Conservation (phyloP, 2,888 invertebrate species). For the Thymelicus sylvestris region DNA sequence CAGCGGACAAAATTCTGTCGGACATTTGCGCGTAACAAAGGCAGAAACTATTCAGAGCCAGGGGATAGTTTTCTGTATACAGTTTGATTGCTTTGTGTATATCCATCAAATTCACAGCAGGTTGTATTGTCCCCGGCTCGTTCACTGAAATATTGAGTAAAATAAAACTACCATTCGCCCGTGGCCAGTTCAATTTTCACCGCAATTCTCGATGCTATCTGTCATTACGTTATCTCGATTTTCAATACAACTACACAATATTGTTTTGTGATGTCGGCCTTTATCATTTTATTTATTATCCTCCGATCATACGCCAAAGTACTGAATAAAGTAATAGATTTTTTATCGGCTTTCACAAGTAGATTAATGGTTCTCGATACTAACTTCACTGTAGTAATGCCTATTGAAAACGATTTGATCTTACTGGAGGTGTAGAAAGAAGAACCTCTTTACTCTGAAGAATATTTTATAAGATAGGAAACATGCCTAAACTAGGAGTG, state of each 20-base stretch:
- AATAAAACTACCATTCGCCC: conserved; percentile 57
- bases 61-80: conserved; percentile 41
- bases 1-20: conserved; percentile 31
- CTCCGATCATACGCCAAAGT: conserved; percentile 40
- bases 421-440: no score
- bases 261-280: conserved; percentile 53
- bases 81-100: conserved; percentile 44
- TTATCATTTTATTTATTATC: conserved; percentile 57
- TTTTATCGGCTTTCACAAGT: no score
- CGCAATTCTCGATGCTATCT: conserved; percentile 59
- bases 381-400: no score
- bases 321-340: conserved; percentile 26
- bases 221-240: conserved; percentile 67
- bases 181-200: conserved; percentile 62
- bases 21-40: conserved; percentile 40
- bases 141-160: conserved; percentile 68
- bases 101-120: conserved; percentile 73
- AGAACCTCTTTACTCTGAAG: no score
- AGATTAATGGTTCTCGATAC: no score
- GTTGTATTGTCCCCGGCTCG: conserved; percentile 63
- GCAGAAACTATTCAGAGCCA: conserved; percentile 38
- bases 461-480: no score
- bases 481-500: no score
- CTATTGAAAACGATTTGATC: no score
- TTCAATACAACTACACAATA: conserved; percentile 50